A percentile compares a stretch with the other conserved stretches of the same genome.
Evolutionary conservation across 2,888 invertebrate genomes (phyloP).

Genomic region (Crossocerus cetratus): DNA sequence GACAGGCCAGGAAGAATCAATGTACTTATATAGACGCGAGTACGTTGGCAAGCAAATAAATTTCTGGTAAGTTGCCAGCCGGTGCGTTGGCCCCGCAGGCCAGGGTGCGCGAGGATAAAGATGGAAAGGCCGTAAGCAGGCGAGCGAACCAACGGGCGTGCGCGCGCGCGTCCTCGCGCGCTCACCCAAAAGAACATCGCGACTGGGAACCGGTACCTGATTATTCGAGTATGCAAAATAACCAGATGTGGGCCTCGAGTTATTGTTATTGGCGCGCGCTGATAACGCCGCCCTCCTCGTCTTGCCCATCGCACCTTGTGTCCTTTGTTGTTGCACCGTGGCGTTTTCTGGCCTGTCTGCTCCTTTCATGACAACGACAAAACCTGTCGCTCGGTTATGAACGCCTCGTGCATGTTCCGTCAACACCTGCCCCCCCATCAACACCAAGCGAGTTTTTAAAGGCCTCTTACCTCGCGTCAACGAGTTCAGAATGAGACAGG

Average conservation of each 20-base stretch:
- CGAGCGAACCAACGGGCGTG: neutral
- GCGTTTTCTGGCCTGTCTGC: too few relatives aligned
- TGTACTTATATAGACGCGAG: conserved; percentile 49
- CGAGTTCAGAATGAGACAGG: too few relatives aligned
- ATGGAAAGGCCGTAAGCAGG: neutral
- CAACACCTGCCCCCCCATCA: conserved; percentile 26
- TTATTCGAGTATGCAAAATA: conserved; percentile 62
- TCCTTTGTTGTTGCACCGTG: conserved; percentile 7
- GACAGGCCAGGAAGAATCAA: conserved; percentile 47
- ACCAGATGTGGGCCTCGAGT: conserved; percentile 50
- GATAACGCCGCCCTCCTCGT: neutral
- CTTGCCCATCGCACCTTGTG: conserved; percentile 11
- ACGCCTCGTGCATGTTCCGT: conserved; percentile 13
- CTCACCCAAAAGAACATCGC: conserved; percentile 22
- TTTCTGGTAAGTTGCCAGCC: conserved; percentile 60
- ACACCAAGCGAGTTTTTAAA: neutral
- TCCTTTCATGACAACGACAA: neutral
- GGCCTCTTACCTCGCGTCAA: too few relatives aligned
- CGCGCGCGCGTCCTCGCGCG: neutral
- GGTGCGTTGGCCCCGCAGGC: conserved; percentile 37
- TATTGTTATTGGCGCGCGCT: conserved; percentile 53
- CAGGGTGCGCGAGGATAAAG: conserved; percentile 7
- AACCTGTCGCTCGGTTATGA: conserved; percentile 5
- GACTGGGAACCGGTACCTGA: conserved; percentile 47
- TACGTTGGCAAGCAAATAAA: conserved; percentile 58